Evolutionary conservation across 2,113 vertebrate species (phyloP), one percentile per base, ranked within the genome.

Genomic region (Scortum barcoo): DNA sequence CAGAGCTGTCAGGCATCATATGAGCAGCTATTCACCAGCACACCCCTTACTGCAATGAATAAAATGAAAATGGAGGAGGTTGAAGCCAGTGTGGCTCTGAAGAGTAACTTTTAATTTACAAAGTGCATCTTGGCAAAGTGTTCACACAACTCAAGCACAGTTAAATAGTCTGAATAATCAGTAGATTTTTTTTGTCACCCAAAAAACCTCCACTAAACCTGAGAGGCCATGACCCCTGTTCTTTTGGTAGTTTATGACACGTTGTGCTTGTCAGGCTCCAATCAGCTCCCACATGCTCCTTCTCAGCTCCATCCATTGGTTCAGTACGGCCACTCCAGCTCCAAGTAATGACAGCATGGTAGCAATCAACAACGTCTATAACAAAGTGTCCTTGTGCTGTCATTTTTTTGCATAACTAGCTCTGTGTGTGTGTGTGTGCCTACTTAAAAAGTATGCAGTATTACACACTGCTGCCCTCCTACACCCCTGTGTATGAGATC

Each of bases 331-430:
- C 58, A 57, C 48, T 58, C 26, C 16, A 61, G 3, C 20, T 28
- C 3, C 30, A 68, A 60, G 60, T 4, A 53, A 78, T 65, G 62
- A 81, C 67, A 83, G 65, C 33, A 78, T 76, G 67, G n/a, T 42
- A 13, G 53, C 58, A 36, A 38, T 42, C 70, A 81, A 57, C 71
- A 61, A 16, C 20, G 44, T 80, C 46, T 81, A 53, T n/a, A 85
- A 92, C 90, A 94, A 90, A 87, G 92, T 86, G 63, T 80, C 85
- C 76, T 89, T 81, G 77, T 91, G 77, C 80, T 88, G 74, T 81
- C 33, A 81, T 80, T 81, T 50, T 85, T 83, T 77, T 83, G 19
- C 74, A 89, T 83, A 86, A 83, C 58, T 76, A 53, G 10, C 66
- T 73, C 63, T 74, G 80, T 83, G 58, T 68, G 85, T 77, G 40